Evolutionary conservation across 2,797 vertebrate species (phyloP).

Genomic region (Tadarida brasiliensis): DNA sequence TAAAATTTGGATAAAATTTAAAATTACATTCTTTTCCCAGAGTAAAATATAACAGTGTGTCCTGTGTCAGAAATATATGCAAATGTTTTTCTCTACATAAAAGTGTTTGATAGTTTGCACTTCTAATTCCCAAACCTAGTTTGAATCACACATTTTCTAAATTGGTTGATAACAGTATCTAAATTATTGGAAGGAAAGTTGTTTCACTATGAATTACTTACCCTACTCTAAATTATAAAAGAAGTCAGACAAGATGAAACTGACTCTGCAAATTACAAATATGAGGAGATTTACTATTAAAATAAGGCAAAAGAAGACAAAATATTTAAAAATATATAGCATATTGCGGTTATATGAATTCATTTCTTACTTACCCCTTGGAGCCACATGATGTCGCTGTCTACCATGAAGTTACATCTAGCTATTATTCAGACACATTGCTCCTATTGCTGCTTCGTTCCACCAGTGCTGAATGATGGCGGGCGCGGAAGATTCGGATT

Average conservation of each 20-base stretch:
- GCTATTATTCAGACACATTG: background rate
- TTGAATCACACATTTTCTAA: background rate
- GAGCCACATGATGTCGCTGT: slow-evolving; percentile 78
- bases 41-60: background rate
- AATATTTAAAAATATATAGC: background rate
- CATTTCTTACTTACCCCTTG: slow-evolving; percentile 47
- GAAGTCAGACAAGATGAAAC: background rate
- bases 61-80: background rate
- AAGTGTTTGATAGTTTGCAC: background rate
- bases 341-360: background rate
- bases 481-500: slow-evolving; percentile 32
- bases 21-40: slow-evolving; percentile 19
- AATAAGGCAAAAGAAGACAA: background rate
- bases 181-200: background rate
- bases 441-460: background rate
- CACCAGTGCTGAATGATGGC: slow-evolving; percentile 32
- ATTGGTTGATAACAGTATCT: background rate
- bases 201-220: background rate
- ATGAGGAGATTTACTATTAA: background rate
- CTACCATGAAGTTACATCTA: slow-evolving; percentile 37
- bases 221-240: background rate
- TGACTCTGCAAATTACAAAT: background rate
- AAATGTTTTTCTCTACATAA: background rate
- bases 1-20: slow-evolving; percentile 14
- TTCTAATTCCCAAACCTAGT: background rate